These are phyloP conservation scores for Pluvianellus socialis DNA, from an alignment of 2,113 vertebrate genomes.

Conservation along the genomic window DNA sequence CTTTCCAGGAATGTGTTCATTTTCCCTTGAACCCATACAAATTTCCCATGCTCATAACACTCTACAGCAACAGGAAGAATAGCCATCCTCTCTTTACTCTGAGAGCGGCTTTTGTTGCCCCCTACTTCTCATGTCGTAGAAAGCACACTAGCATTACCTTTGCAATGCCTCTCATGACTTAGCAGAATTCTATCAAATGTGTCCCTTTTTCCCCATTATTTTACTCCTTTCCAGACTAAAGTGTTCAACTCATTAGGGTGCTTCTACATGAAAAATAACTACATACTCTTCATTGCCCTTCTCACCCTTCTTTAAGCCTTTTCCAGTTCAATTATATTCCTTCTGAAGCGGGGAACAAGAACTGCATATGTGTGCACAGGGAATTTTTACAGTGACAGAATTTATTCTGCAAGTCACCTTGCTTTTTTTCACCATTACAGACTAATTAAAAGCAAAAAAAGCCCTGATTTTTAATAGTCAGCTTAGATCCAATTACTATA, in stretches of 20 bases:
- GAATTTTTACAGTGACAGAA: background rate
- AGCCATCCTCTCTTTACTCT: background rate
- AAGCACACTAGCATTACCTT: background rate
- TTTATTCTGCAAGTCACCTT: background rate
- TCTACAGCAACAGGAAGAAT: background rate
- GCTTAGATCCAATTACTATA: background rate
- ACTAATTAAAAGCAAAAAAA: background rate
- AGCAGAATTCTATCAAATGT: background rate
- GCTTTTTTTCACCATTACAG: background rate
- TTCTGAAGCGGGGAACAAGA: background rate
- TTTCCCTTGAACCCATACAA: background rate
- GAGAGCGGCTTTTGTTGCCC: constrained; percentile 27
- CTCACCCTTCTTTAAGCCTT: background rate
- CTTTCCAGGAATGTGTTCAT: background rate
- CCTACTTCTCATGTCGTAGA: background rate
- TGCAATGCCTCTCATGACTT: background rate
- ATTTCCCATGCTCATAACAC: background rate
- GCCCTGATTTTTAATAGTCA: background rate
- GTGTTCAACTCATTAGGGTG: background rate
- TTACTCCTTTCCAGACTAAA: background rate
- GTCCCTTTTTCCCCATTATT: background rate
- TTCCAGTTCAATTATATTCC: background rate
- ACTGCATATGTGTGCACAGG: background rate
- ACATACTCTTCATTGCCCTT: background rate
- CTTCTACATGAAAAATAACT: background rate